A percentile compares a stretch with the other conserved stretches of the same genome.
Conservation (phyloP, 64 coral and sea anemone genomes). For the Montipora cactus region DNA sequence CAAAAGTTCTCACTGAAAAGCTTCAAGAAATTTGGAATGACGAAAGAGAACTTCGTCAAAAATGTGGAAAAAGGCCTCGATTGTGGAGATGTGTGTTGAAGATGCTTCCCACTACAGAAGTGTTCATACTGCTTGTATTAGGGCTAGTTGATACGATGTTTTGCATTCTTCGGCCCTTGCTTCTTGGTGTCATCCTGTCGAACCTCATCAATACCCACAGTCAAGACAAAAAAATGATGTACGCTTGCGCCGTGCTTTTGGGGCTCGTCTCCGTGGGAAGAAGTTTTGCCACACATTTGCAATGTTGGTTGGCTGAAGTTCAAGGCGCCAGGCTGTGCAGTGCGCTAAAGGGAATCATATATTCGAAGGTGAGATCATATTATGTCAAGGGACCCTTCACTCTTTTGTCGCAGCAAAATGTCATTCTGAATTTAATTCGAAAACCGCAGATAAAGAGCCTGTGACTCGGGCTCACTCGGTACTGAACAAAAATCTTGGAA, state of each 20-base stretch:
- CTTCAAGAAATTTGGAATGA: conserved; percentile 30
- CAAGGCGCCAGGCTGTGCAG: background rate
- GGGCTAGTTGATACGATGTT: background rate
- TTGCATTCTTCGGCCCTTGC: background rate
- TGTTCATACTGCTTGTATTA: background rate
- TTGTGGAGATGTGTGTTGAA: background rate
- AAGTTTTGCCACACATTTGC: background rate
- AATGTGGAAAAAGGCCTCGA: background rate
- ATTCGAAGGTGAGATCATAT: background rate
- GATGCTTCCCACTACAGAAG: background rate
- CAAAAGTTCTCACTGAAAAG: background rate
- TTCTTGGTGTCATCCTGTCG: background rate
- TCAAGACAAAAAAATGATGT: background rate
- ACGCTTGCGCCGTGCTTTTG: background rate
- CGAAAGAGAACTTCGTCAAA: background rate
- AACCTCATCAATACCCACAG: background rate
- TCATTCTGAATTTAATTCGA: too few relatives aligned
- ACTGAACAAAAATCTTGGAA: too few relatives aligned
- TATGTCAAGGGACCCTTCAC: too few relatives aligned
- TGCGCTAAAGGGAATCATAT: background rate
- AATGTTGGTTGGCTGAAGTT: background rate
- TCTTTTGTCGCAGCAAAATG: too few relatives aligned
- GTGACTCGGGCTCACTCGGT: too few relatives aligned
- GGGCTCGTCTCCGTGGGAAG: background rate
- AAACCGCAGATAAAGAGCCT: too few relatives aligned